Evolutionary conservation across 2,797 vertebrate genomes (phyloP), one percentile per base, ranked within the genome.

Genomic region (Poecilia wingei): DNA sequence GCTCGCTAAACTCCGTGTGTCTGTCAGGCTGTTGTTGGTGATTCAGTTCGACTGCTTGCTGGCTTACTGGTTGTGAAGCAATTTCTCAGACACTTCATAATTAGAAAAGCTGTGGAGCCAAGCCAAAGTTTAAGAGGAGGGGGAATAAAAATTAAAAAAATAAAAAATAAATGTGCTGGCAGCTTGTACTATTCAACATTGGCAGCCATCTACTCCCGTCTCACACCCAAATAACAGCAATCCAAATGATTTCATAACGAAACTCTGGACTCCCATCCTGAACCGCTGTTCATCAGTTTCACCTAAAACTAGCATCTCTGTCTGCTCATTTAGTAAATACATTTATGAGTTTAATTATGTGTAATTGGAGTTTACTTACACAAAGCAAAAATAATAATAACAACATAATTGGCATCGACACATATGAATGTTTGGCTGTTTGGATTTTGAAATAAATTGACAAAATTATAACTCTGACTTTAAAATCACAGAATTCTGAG

Each of bases 151-250:
- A 73, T 39, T 6, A 0, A 0, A 13, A 76, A 53, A 72, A 47
- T 49, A 74, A 78, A 86, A 77, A 57, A 57, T 28, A 59, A 86
- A 82, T 55, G 82, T 87, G 72, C 88, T 92, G 92, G 89, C 92
- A 93, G 88, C 77, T 86, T 87, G 77, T 80, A 91, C 91, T 91
- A 91, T 93, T 93, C 91, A 93, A 92, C 89, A 93, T 90, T 93
- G 92, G 92, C 92, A 92, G 86, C 88, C 79, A 89, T 88, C 87
- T 87, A 86, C 78, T 89, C 76, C 76, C 13, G 71, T 91, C 84
- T 91, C 83, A 89, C 86, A 82, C 84, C 89, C 91, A 80, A 86
- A 89, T 90, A 90, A 93, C 91, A 91, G 61, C 78, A 90, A 92
- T 92, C 82, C 86, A 86, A 92, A 90, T 89, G 90, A 91, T 91